Evolutionary conservation across 2,888 invertebrate species (phyloP).

Genomic region (Hylaea fasciaria): DNA sequence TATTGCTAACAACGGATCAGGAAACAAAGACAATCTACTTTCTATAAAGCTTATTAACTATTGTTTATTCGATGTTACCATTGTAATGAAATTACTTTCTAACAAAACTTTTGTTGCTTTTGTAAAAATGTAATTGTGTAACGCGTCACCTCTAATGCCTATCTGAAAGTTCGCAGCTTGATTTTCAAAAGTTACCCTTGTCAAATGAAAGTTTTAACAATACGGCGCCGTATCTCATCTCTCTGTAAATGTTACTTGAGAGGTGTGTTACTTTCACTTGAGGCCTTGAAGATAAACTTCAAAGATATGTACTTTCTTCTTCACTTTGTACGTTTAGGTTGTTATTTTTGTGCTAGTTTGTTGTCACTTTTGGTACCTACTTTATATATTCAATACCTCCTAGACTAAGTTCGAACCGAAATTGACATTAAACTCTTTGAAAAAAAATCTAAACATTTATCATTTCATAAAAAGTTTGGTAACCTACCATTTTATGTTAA

Average conservation of each 20-base stretch:
- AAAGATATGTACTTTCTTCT: background rate
- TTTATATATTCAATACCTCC: too few relatives aligned
- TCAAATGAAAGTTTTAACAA: constrained; percentile 20
- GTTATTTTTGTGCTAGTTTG: background rate
- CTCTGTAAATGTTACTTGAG: constrained; percentile 13
- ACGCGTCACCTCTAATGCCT: background rate
- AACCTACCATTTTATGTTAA: too few relatives aligned
- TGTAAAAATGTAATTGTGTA: constrained; percentile 3
- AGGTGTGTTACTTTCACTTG: constrained; percentile 1
- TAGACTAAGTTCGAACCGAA: too few relatives aligned
- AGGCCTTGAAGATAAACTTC: constrained; percentile 1
- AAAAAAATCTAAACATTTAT: too few relatives aligned
- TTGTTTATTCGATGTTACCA: too few relatives aligned
- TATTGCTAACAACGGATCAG: too few relatives aligned
- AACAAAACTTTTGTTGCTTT: background rate
- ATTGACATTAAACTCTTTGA: too few relatives aligned
- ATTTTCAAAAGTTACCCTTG: constrained; percentile 14
- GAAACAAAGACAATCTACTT: too few relatives aligned
- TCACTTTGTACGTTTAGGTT: background rate
- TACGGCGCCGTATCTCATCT: constrained; percentile 14
- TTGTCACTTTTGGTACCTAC: too few relatives aligned
- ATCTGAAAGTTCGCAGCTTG: constrained; percentile 5
- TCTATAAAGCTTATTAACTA: too few relatives aligned
- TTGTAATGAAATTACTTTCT: too few relatives aligned
- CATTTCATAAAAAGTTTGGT: too few relatives aligned